Conservation (phyloP, 2,113 vertebrate genomes). For the Chaetorhynchus papuensis region DNA sequence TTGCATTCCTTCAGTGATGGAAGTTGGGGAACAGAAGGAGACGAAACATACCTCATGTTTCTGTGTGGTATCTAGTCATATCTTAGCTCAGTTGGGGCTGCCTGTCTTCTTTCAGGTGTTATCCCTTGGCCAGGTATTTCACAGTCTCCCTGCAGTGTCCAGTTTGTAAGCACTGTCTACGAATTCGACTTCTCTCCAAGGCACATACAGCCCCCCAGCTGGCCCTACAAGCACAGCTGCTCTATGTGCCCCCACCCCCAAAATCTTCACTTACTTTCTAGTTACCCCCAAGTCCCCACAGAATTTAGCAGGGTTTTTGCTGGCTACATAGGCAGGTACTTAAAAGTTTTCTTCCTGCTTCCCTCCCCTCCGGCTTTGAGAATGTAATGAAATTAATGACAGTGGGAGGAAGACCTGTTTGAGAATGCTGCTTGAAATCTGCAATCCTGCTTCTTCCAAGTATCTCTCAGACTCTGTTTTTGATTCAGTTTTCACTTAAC, state of each 20-base stretch:
- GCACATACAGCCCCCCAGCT: fast-evolving
- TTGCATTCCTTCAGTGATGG: not conserved
- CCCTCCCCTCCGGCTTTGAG: not conserved
- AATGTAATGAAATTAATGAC: not conserved
- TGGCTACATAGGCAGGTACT: not conserved
- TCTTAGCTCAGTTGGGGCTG: not conserved
- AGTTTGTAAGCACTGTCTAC: not conserved
- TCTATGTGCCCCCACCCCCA: not conserved
- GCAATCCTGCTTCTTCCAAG: not conserved
- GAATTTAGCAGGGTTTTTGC: not conserved
- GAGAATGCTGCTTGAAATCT: not conserved
- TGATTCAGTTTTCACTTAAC: not conserved
- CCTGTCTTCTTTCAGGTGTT: not conserved
- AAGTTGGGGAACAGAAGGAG: not conserved
- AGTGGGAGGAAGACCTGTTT: not conserved
- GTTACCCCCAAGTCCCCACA: not conserved
- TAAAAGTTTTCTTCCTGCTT: not conserved
- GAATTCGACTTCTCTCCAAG: not conserved
- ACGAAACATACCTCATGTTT: not conserved
- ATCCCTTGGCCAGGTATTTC: not conserved
- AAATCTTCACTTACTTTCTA: not conserved
- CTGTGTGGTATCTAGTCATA: not conserved
- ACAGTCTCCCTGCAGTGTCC: not conserved
- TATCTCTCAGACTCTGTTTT: not conserved
- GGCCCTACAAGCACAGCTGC: not conserved